Conservation (phyloP, 2,113 vertebrate genomes). For the Phalacrocorax aristotelis region DNA sequence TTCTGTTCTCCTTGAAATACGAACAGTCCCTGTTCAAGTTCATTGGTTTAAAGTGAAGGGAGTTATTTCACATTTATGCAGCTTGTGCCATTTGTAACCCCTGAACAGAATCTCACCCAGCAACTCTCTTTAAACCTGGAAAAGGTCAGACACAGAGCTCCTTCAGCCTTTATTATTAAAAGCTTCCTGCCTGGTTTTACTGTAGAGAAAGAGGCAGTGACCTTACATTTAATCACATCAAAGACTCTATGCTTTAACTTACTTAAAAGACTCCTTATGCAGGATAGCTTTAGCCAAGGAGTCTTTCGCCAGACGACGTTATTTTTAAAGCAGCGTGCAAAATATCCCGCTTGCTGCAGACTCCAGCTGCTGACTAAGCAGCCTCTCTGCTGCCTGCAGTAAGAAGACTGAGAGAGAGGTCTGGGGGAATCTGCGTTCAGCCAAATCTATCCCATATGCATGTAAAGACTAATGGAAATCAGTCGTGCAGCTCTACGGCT, state of each 20-base stretch:
- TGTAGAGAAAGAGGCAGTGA: conserved; percentile 7
- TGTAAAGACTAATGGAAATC: conserved; percentile 57
- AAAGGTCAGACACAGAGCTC: background rate
- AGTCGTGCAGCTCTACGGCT: background rate
- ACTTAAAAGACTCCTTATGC: conserved; percentile 46
- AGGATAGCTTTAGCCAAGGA: conserved; percentile 9
- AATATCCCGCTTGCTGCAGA: background rate
- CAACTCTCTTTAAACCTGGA: conserved; percentile 34
- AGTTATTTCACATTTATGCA: conserved; percentile 1
- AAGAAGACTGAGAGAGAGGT: background rate
- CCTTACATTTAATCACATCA: conserved; percentile 54
- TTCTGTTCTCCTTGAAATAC: background rate
- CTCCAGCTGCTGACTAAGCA: conserved; percentile 64
- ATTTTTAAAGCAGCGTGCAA: background rate
- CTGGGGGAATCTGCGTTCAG: conserved; percentile 28
- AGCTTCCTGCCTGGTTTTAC: conserved; percentile 46
- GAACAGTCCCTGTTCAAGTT: background rate
- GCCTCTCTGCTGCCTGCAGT: background rate
- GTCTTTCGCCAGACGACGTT: background rate
- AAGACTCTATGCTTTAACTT: background rate
- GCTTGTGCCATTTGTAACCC: background rate
- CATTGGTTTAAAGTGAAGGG: background rate
- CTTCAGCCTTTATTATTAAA: conserved; percentile 42
- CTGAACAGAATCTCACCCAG: background rate
- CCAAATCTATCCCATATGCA: conserved; percentile 67